These are phyloP conservation scores for Alosa alosa DNA, from an alignment of 2,113 vertebrate genomes.

Conservation along the genomic window DNA sequence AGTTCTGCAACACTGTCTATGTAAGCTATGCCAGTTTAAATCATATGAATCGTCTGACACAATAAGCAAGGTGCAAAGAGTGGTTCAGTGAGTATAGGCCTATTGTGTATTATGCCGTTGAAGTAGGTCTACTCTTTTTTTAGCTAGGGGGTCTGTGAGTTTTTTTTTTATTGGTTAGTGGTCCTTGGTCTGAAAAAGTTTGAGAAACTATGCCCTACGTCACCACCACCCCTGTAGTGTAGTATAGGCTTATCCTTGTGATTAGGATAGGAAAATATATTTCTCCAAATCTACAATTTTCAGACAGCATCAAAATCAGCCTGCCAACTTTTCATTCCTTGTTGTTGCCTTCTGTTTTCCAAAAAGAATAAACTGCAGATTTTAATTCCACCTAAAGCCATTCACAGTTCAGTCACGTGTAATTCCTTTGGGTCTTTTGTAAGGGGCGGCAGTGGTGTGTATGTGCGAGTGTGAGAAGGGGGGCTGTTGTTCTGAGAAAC, in stretches of 20 bases:
- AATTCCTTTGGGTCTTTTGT: slow-evolving; percentile 59
- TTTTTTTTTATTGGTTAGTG: no score
- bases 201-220: no score
- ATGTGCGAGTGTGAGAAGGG: slow-evolving; percentile 50
- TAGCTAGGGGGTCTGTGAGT: no score
- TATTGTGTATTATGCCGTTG: no score
- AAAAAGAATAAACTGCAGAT: slow-evolving; percentile 7
- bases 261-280: not conserved
- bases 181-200: no score
- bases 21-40: no score
- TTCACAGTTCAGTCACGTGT: slow-evolving; percentile 66
- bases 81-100: no score
- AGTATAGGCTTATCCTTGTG: not conserved
- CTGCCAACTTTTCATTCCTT: not conserved
- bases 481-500: slow-evolving; percentile 42
- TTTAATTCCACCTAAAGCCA: slow-evolving; percentile 56
- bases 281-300: not conserved
- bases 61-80: no score
- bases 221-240: no score
- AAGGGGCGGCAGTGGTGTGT: not conserved
- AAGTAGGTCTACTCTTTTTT: no score
- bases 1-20: no score
- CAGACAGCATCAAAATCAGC: not conserved
- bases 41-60: no score
- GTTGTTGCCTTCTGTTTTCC: not conserved